Base-by-base conservation (phyloP, 2,888 invertebrate species). In the Cantharis rufa region DNA sequence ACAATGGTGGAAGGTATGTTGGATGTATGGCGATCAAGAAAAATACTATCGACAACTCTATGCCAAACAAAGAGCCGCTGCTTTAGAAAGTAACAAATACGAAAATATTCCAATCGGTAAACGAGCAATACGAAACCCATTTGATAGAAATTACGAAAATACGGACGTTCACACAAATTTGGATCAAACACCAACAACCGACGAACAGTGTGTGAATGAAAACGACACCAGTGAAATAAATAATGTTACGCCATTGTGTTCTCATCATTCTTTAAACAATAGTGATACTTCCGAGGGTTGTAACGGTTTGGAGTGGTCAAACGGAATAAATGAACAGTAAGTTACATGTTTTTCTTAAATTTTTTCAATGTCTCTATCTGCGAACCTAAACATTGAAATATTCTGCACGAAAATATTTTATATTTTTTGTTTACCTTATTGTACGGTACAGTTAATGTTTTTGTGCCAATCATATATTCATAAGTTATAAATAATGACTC, bases 1-100 rank as follows among this genome's bases (percentile, higher is more conserved):
- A 87, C 94, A 95, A 90, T 95, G 95, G 95, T 95, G 95, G 95
- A 94, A 94, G 88, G 95, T 95, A 78, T 95, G 95, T 86, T 95
- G 95, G 93, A 93, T 95, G 91, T 93, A 95, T 86, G 95, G 95
- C 70, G 95, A 94, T 88, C 94, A 94, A 85, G 94, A 95, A 85
- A 95, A 95, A 86, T 94, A 95, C 89, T 95, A 95, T 90, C 90
- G 95, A 84, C 94, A 95, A 86, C 90, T 95, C 78, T 95, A 95
- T 87, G 94, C 94, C 79, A 87, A 84, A 78, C 82, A 79, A 74
- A 79, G 79, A 61, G 63, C 79, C 61, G 62, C 70, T 21, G 72
- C 24, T 10, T 61, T 74, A 10, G 76, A 75, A 48, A 76, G 71
- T 28, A 78, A 74, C 24, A 77, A 77, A 18, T 77, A 74, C 69